These are phyloP conservation scores for Pygocentrus nattereri DNA, from an alignment of 2,797 vertebrate genomes.

Conservation along the genomic window DNA sequence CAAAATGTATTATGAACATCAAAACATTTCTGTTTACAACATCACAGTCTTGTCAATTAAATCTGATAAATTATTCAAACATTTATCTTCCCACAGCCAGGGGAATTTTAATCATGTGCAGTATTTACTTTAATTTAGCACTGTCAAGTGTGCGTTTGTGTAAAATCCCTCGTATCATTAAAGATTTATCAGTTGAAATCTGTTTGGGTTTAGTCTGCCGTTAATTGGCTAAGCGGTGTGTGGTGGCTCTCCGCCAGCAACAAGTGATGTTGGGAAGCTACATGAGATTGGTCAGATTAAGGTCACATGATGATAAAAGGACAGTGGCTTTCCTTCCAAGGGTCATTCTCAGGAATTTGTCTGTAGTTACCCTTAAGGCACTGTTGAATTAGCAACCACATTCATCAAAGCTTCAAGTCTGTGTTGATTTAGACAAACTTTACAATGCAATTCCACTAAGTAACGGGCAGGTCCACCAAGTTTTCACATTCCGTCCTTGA, in stretches of 20 bases:
- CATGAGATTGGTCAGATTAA: constrained; percentile 17
- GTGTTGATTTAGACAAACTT: not conserved
- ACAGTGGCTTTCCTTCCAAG: constrained; percentile 57
- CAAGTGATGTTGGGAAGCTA: constrained; percentile 67
- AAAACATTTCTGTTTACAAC: constrained; percentile 95
- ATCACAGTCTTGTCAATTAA: constrained; percentile 87
- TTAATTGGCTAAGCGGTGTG: constrained; percentile 89
- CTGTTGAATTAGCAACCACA: not conserved
- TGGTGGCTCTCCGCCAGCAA: constrained; percentile 69
- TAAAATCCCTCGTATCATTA: constrained; percentile 97
- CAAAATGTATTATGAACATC: constrained; percentile 85
- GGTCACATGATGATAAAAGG: constrained; percentile 44
- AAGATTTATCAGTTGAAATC: constrained; percentile 97
- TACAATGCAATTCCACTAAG: not conserved
- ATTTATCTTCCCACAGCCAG: constrained; percentile 88
- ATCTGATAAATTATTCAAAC: constrained; percentile 93
- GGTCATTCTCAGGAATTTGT: constrained; percentile 56
- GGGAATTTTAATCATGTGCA: constrained; percentile 95
- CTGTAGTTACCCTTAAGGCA: constrained; percentile 6
- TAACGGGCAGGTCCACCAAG: not conserved
- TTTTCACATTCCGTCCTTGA: not conserved
- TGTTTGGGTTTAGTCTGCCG: constrained; percentile 92
- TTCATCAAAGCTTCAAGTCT: constrained; percentile 1
- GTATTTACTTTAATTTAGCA: constrained; percentile 99
- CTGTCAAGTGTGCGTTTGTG: constrained; percentile 93